Base-by-base conservation (phyloP, 2,888 invertebrate species). In the Tromatobia lineatoria region DNA sequence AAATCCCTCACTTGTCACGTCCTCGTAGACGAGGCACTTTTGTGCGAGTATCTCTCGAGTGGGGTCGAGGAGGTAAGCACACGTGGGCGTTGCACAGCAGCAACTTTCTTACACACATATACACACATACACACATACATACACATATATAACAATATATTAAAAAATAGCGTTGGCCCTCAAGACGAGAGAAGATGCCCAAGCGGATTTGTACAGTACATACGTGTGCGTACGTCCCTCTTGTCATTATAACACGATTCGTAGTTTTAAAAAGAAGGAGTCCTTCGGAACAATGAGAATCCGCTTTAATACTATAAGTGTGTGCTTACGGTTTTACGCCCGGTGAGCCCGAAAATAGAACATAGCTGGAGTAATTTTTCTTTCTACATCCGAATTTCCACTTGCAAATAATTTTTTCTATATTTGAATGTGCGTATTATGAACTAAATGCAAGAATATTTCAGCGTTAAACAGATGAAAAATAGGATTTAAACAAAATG, bases 1-100 rank as follows among this genome's bases (percentile, higher is more conserved):
- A 74, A 70, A 42, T 54, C 61, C 52, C 59, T 75, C 75, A 61
- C 75, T 75, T 67, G 54, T 71, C 81, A 76, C 69, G 61, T 54
- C 52, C 38, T 61, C 18, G 59, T 61, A 45, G 34, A 73, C 23
- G 38, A 74, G 74, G 50, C 50, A 69, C 11, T 71, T 64, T 64
- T 38, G 70, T 38, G 71, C 45, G 57, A 73, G 73, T 73, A 45
- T 45, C 73, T 42, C 57, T 73, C 73, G 59, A 73, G 73, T 73
- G 57, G 57, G 57, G 25, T 59, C 42, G 45, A 73, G 73, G 45
- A 42, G 29, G 57, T 59, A 45, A 73, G 42, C 73, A 25, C 73
- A 45, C 57, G 71, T 71, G 57, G 71, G 71, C 57, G 59, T 80
- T 38, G 70, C 80, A 76, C 79, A 45, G 69, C 61, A 61, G 73